Conservation (phyloP, 1,140 invertebrate genomes). For the Onthophagus taurus region DNA sequence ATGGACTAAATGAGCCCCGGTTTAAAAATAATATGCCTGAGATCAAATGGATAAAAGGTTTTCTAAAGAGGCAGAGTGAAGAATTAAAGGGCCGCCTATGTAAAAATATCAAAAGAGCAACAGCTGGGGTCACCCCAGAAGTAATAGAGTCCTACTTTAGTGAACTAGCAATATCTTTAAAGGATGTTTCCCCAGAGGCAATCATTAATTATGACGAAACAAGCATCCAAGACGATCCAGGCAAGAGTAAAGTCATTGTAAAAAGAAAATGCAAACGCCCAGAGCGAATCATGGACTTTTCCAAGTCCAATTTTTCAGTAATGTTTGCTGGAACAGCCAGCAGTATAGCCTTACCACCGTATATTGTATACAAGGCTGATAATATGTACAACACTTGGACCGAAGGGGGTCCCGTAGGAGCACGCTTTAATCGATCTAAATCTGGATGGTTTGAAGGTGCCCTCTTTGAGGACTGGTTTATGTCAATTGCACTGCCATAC, state of each 20-base stretch:
- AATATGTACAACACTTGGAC: slow-evolving; percentile 18
- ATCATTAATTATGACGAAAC: slow-evolving; percentile 37
- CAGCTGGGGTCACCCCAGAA: neutral
- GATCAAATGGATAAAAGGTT: neutral
- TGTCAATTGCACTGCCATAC: neutral
- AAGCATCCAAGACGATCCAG: slow-evolving; percentile 36
- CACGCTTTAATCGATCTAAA: slow-evolving; percentile 12
- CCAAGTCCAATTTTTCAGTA: slow-evolving; percentile 18
- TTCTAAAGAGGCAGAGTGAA: slow-evolving; percentile 1
- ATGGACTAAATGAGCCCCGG: neutral
- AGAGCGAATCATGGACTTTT: slow-evolving; percentile 12
- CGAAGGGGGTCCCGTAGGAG: slow-evolving; percentile 14
- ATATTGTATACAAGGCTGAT: slow-evolving; percentile 15
- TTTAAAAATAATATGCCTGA: slow-evolving; percentile 5
- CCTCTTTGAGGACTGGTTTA: neutral
- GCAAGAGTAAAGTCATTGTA: slow-evolving; percentile 30
- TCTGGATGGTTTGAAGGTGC: neutral
- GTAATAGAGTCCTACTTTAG: slow-evolving; percentile 3
- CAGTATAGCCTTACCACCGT: slow-evolving; percentile 15
- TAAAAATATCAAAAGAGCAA: neutral
- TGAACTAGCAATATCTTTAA: neutral
- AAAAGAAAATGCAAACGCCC: slow-evolving; percentile 18
- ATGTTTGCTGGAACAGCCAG: slow-evolving; percentile 21
- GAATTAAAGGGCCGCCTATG: neutral
- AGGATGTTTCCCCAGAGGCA: slow-evolving; percentile 3